Base-by-base conservation (phyloP, 1,140 invertebrate genomes). In the Eciton burchellii region DNA sequence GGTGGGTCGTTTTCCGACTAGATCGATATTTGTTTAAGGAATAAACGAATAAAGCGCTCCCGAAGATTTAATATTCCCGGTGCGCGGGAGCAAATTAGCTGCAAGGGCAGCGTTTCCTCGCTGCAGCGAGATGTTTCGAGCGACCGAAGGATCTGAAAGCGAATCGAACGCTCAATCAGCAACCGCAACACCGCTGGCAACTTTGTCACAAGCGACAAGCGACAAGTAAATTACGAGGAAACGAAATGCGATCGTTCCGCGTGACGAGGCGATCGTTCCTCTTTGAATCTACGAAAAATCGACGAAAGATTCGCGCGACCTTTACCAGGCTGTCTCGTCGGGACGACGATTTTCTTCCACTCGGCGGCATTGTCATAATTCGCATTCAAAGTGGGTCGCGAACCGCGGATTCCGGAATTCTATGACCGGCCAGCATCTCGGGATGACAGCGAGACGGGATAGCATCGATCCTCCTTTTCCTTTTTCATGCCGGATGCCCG, bases 401-500 rank as follows among this genome's bases (percentile, higher is more conserved):
- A 35, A 35, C 16, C n/a, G 21, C 21, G 21, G 45, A n/a, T 54
- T 24, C 45, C 21, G 19, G 26, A 52, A 12, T 76, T 66, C 65
- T n/a, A 62, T 60, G 9, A 9, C 5, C 19, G 14, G 59, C 45
- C 35, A 14, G 26, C 35, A 73, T 54, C 19, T 26, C n/a, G 3
- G 21, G 12, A 35, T n/a, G 52, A 63, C n/a, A 76, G 59, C 19
- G 29, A 65, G 54, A 52, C 52, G 45, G 65, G 45, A 54, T n/a
- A n/a, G n/a, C 19, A 19, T 49, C 65, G 49, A 49, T 9, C 45
- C 16, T 52, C 52, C 41, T 57, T 19, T 6, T 9, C 35, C 60
- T 66, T 76, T 76, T 76, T 66, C 19, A 65, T 66, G 26, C 57
- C 41, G 19, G 45, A 47, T 65, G 59, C 65, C 63, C 65, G 45